Evolutionary conservation across 2,888 invertebrate species (phyloP).

Genomic region (Esperia sulphurella): DNA sequence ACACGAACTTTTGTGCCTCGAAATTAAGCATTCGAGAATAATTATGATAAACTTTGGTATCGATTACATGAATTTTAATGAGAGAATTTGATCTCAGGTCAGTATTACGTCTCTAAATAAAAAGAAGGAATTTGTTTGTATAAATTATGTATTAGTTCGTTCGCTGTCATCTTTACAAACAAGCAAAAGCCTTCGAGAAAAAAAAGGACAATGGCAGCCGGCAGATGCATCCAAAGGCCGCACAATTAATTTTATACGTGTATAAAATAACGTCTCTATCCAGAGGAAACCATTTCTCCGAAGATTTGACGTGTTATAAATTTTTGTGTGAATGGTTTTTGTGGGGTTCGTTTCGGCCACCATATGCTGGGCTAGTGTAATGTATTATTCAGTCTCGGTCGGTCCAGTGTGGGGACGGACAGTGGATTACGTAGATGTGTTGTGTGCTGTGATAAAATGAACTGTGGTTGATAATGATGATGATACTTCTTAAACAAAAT

Average conservation of each 20-base stretch:
- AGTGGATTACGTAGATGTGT: background rate
- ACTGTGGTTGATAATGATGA: too few relatives aligned
- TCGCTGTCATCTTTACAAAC: conserved; percentile 16
- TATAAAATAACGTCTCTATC: conserved; percentile 69
- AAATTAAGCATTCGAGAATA: conserved; percentile 43
- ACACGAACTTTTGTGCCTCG: conserved; percentile 34
- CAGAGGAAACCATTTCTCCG: conserved; percentile 72
- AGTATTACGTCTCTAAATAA: background rate
- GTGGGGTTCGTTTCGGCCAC: conserved; percentile 31
- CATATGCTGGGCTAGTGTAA: conserved; percentile 41
- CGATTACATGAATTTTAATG: conserved; percentile 61
- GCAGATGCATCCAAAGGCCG: conserved; percentile 64
- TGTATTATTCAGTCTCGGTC: conserved; percentile 38
- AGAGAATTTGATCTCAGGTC: conserved; percentile 38
- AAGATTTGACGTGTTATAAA: conserved; percentile 75
- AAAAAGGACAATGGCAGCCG: conserved; percentile 50
- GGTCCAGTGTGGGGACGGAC: conserved; percentile 20
- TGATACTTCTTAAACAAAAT: too few relatives aligned
- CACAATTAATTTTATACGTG: conserved; percentile 74
- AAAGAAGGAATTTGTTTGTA: conserved; percentile 2
- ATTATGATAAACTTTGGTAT: conserved; percentile 54
- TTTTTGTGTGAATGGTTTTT: conserved; percentile 63
- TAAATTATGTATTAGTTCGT: conserved; percentile 2
- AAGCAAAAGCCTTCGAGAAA: conserved; percentile 24
- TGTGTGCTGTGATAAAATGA: background rate